Evolutionary conservation across 2,888 invertebrate species (phyloP).

Genomic region (Xylocampa areola): DNA sequence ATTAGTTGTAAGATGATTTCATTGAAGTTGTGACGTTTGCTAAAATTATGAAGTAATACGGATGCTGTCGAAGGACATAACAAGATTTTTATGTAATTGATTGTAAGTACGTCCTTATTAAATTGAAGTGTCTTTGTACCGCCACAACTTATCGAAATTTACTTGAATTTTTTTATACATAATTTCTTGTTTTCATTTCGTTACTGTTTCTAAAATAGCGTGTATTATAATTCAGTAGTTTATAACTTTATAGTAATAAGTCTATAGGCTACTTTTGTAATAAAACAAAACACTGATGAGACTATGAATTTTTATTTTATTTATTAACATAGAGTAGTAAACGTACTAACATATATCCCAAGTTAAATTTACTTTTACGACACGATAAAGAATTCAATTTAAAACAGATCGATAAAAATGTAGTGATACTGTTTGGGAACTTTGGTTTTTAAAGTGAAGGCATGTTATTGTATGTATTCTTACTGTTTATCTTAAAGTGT

Average conservation of each 20-base stretch:
- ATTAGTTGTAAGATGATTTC: conserved; percentile 23
- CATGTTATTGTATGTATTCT: conserved; percentile 38
- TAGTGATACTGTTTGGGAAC: conserved; percentile 1
- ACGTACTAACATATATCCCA: neutral
- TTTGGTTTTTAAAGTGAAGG: conserved; percentile 17
- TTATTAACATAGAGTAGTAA: conserved; percentile 3
- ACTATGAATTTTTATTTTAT: conserved; percentile 36
- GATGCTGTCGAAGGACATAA: neutral
- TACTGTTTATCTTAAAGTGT: conserved; percentile 36
- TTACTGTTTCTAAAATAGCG: neutral
- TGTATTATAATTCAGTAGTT: conserved; percentile 7
- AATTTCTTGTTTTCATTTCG: conserved; percentile 6
- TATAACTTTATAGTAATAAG: conserved; percentile 14
- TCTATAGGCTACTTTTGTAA: conserved; percentile 37
- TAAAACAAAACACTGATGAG: conserved; percentile 29
- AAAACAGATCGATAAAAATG: conserved; percentile 31
- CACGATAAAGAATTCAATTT: conserved; percentile 27
- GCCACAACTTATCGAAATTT: neutral
- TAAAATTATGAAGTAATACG: neutral
- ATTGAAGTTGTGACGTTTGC: conserved; percentile 4
- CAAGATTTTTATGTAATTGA: conserved; percentile 1
- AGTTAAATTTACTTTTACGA: conserved; percentile 26
- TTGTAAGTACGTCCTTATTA: neutral
- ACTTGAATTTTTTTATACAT: conserved; percentile 4
- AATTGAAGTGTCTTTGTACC: neutral